These are phyloP conservation scores for Melospiza georgiana DNA, from an alignment of 2,113 vertebrate species.

Conservation along the genomic window DNA sequence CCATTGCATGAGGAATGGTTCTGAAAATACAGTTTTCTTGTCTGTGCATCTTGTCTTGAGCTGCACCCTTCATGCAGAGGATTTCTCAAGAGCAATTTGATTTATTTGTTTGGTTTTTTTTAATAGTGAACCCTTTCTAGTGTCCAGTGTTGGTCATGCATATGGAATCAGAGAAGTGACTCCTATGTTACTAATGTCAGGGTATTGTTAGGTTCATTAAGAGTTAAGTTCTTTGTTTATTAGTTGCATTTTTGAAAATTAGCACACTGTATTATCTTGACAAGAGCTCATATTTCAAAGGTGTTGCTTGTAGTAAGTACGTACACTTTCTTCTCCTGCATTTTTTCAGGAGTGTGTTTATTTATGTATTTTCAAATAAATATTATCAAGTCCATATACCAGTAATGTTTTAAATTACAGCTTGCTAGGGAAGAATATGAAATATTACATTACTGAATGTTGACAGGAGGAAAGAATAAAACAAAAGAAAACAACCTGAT, in stretches of 20 bases:
- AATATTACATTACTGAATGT: neutral
- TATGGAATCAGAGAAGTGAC: neutral
- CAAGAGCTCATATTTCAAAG: neutral
- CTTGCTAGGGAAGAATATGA: neutral
- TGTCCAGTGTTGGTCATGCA: neutral
- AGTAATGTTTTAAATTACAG: neutral
- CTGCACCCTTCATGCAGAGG: neutral
- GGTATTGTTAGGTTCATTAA: neutral
- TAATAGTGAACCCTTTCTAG: neutral
- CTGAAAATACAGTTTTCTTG: neutral
- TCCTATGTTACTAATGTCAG: neutral
- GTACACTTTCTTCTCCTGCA: neutral
- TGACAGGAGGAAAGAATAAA: neutral
- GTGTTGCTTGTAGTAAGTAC: neutral
- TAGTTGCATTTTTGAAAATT: slow-evolving; percentile 10
- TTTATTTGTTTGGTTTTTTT: neutral
- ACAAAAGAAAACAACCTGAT: neutral
- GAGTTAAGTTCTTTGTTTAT: neutral
- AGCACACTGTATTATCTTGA: neutral
- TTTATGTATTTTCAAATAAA: slow-evolving; percentile 13
- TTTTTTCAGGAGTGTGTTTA: neutral
- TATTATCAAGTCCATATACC: neutral
- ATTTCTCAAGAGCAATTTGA: neutral
- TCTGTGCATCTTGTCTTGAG: neutral
- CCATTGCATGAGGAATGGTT: neutral